These are phyloP conservation scores for Aythya baeri DNA, from an alignment of 2,113 vertebrate genomes.

Conservation along the genomic window DNA sequence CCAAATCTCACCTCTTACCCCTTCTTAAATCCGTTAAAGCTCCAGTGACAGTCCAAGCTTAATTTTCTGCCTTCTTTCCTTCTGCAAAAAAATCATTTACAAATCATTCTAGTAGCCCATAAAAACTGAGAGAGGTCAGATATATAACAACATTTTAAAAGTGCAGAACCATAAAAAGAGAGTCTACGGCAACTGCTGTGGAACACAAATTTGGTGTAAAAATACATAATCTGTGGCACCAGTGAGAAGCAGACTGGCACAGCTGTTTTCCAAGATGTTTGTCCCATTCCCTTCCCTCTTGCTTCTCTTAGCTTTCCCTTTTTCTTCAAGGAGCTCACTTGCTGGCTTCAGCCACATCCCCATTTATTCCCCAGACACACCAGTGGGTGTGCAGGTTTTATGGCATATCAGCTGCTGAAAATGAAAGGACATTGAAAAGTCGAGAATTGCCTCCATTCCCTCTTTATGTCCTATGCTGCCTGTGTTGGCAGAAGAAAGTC, in stretches of 20 bases:
- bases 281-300: not conserved
- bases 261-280: not conserved
- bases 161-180: not conserved
- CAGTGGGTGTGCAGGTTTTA: not conserved
- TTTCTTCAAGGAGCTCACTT: not conserved
- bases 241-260: not conserved
- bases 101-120: not conserved
- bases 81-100: not conserved
- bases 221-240: not conserved
- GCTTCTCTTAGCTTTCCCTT: not conserved
- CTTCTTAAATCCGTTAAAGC: not conserved
- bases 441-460: not conserved
- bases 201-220: not conserved
- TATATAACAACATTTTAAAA: not conserved
- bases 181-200: not conserved
- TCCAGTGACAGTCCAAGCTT: not conserved
- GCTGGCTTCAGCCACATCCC: not conserved
- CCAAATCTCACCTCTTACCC: not conserved
- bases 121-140: not conserved
- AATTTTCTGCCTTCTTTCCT: not conserved
- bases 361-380: not conserved
- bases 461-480: not conserved
- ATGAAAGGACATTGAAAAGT: not conserved
- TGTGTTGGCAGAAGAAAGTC: not conserved
- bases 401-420: not conserved